Percentiles rank a stretch among this genome's conserved stretches.
Evolutionary conservation across 2,888 invertebrate species (phyloP).

Genomic region (Cheiracanthium punctorium): DNA sequence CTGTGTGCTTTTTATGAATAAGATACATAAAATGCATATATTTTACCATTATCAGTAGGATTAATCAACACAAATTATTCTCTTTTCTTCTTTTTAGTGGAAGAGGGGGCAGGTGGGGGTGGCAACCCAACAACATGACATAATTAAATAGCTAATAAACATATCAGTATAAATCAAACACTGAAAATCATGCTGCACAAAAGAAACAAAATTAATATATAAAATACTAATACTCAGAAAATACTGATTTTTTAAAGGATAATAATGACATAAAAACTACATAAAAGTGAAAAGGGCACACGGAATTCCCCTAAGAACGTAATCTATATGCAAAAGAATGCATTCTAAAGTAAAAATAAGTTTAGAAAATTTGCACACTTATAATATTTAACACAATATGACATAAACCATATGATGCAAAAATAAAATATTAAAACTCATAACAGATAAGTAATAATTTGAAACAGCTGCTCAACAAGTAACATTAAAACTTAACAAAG

Average conservation of each 20-base stretch:
- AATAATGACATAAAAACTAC: background rate
- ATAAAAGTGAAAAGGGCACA: background rate
- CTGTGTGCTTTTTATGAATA: too few relatives aligned
- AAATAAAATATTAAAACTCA: conserved; percentile 58
- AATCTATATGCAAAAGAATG: background rate
- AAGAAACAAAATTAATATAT: background rate
- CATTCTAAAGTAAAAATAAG: background rate
- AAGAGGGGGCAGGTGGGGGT: too few relatives aligned
- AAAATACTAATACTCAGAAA: conserved; percentile 5
- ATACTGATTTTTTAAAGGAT: conserved; percentile 6
- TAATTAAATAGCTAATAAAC: background rate
- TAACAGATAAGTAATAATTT: conserved; percentile 54
- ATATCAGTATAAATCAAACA: background rate
- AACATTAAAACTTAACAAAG: conserved; percentile 65
- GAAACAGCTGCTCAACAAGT: conserved; percentile 60
- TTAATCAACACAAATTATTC: too few relatives aligned
- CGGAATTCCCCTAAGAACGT: background rate
- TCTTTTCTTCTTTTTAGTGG: too few relatives aligned
- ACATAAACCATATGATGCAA: conserved; percentile 34
- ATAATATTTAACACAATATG: background rate
- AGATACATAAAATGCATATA: too few relatives aligned
- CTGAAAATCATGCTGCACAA: background rate
- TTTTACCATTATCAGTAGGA: too few relatives aligned
- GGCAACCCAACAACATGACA: background rate
- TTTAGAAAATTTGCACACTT: background rate